phyloP scores from a whole-genome alignment of 2,113 vertebrate species.

The Oophaga pumilio region DNA sequence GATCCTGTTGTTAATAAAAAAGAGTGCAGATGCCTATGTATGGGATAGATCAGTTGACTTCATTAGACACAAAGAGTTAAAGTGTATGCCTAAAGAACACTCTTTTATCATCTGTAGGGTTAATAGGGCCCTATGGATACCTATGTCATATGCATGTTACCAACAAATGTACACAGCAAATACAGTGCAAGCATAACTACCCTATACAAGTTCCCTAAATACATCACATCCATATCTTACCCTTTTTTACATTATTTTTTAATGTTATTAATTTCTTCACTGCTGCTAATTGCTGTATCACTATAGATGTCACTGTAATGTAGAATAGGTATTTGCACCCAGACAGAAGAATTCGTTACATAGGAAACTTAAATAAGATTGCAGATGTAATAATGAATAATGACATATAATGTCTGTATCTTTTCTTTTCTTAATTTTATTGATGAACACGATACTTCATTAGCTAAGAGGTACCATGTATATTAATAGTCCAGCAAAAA shows the following conservation, averaged over 20 bases:
- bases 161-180: background rate
- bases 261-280: background rate
- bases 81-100: too few species aligned
- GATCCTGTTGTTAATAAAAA: background rate
- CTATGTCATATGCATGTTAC: too few species aligned
- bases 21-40: background rate
- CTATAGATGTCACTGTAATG: background rate
- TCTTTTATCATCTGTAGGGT: too few species aligned
- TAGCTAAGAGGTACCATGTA: too few species aligned
- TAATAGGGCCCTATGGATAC: too few species aligned
- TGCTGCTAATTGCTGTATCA: background rate
- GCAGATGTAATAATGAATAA: too few species aligned
- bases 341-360: background rate
- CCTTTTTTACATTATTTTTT: background rate
- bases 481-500: too few species aligned
- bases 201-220: background rate
- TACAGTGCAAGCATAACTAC: background rate
- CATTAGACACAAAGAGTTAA: too few species aligned
- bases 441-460: too few species aligned
- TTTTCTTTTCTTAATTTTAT: too few species aligned
- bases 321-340: background rate
- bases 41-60: background rate
- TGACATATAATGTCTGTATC: too few species aligned
- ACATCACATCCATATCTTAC: background rate
- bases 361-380: background rate